Base-by-base conservation (phyloP, 2,888 invertebrate genomes). In the Archips xylosteana region DNA sequence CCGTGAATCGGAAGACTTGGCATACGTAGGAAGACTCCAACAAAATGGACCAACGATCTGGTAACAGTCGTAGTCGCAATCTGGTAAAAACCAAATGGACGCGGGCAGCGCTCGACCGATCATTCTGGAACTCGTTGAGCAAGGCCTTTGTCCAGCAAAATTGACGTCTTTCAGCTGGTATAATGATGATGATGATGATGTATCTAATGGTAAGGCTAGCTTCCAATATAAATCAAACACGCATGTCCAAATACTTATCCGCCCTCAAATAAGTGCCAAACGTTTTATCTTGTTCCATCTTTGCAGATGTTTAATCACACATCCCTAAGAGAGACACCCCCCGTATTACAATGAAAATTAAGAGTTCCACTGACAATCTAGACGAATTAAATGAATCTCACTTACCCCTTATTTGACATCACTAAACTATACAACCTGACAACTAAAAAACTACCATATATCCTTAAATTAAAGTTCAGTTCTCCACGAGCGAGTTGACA, bases 321-420 rank as follows among this genome's bases (percentile, higher is more conserved):
- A 57, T 71, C 64, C 76, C 78, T 76, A 78, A 79, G 78, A 70
- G 76, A 75, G 76, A 78, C 78, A 78, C 74, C 78, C 78, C n/a
- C 75, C 75, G 79, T 81, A 82, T 84, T 80, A 82, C 85, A 88
- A 86, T 86, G 84, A 87, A 92, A 92, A 92, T 93, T 92, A 93
- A 93, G 90, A 89, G 89, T 84, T 86, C 87, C 87, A 86, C 88
- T 85, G 89, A 91, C 92, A 90, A 92, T 93, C 90, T 89, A 87
- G 87, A 88, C 87, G 89, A 92, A 92, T 93, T 93, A 94, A 92
- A 93, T 85, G 89, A 88, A 91, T 91, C 90, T 90, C 90, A 91
- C 92, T 92, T 89, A 91, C 91, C 91, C 91, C 86, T 90, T 84
- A 85, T 84, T 80, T 84, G 84, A 82, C 84, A 83, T 82, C 80